These are phyloP conservation scores for Etheostoma cragini DNA, from an alignment of 2,113 vertebrate species.

Conservation along the genomic window DNA sequence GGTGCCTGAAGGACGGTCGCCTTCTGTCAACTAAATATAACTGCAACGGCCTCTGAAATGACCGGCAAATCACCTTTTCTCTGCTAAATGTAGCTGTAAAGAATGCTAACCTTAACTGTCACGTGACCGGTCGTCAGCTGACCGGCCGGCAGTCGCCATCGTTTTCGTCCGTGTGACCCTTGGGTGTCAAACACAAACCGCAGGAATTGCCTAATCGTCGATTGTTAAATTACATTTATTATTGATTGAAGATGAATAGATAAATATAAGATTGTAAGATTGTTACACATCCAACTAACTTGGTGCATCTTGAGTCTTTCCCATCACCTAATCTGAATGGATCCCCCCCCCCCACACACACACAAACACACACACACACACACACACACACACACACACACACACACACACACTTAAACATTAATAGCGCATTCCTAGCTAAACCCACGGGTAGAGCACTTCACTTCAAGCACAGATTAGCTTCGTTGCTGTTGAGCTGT, in stretches of 20 bases:
- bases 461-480: conserved; percentile 76
- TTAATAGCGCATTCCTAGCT: conserved; percentile 68
- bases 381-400: background rate
- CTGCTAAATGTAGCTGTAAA: too few species aligned
- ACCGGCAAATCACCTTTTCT: too few species aligned
- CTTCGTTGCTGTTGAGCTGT: conserved; percentile 51
- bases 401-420: conserved; percentile 5
- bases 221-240: background rate
- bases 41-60: too few species aligned
- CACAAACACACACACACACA: background rate
- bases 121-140: too few species aligned
- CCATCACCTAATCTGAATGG: conserved; percentile 11
- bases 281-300: background rate
- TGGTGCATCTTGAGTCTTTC: conserved; percentile 33
- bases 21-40: too few species aligned
- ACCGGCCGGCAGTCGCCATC: too few species aligned
- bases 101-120: too few species aligned
- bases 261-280: background rate
- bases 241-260: background rate
- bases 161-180: background rate
- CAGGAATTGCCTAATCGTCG: too few species aligned
- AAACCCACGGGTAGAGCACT: conserved; percentile 69
- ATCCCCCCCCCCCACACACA: too few species aligned
- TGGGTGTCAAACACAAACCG: background rate
- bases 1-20: too few species aligned